Base-by-base conservation (phyloP, 2,888 invertebrate species). In the Gasteruption jaculator region DNA sequence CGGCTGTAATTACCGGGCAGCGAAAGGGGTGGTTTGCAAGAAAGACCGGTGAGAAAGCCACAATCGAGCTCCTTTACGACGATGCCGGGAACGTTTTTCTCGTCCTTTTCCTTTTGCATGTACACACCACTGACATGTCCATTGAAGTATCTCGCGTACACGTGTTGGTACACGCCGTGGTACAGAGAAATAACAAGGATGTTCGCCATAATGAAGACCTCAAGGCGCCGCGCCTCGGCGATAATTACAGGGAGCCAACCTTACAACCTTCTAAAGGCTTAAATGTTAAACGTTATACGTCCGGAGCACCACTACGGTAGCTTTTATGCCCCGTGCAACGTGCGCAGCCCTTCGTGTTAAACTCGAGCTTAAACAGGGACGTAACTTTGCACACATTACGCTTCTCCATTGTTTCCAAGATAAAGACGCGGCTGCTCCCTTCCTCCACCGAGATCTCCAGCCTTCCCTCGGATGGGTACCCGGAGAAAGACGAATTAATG, bases 171-270 rank as follows among this genome's bases (percentile, higher is more conserved):
- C 54, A 51, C 54, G 54, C 57, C 56, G 53, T 58, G 60, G 62
- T 58, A 60, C 60, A 56, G 59, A 58, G 57, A 61, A 65, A 68
- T 67, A 69, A 68, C 69, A 65, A 69, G 68, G 64, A 68, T 68
- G 59, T 60, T 60, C 58, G 59, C 58, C 58, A 64, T 69, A 70
- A 70, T 70, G 69, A 70, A 70, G 70, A 70, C 64, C 70, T 70
- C 68, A 70, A 68, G 70, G 70, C 70, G 69, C 69, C 70, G 69
- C 70, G 65, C 67, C 65, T 64, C 59, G 57, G 63, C 63, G 65
- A 69, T 70, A 70, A 70, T 70, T 69, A 70, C 69, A 70, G 69
- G 66, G 70, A 68, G 64, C 64, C 64, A 64, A 66, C 61, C 66
- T 69, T 67, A 68, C 70, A 63, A 63, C 67, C 68, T 68, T 68